phyloP scores from a whole-genome alignment of 2,888 invertebrate species.

The Acrobeloides nanus region DNA sequence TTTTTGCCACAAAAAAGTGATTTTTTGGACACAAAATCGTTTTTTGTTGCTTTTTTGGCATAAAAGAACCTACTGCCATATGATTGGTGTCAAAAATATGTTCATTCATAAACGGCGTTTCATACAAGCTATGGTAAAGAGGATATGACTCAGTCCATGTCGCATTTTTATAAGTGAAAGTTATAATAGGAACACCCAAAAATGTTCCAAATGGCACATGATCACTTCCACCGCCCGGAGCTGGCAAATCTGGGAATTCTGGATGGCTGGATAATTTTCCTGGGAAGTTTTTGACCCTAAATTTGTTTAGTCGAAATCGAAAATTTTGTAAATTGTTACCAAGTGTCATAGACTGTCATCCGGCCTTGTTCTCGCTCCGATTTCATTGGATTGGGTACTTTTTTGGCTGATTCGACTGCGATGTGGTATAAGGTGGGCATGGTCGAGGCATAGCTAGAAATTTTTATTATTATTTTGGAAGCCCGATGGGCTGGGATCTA shows the following conservation, averaged over 20 bases:
- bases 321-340: slow-evolving; percentile 20
- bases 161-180: slow-evolving; percentile 56
- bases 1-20: too few species aligned
- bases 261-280: slow-evolving; percentile 7
- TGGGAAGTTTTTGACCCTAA: neutral
- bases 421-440: slow-evolving; percentile 54
- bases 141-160: slow-evolving; percentile 32
- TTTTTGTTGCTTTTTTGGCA: too few species aligned
- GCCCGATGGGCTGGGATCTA: neutral
- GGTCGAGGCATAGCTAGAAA: slow-evolving; percentile 34
- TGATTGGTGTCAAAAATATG: slow-evolving; percentile 44
- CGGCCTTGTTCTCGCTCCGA: slow-evolving; percentile 27
- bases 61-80: slow-evolving; percentile 32
- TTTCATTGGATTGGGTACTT: slow-evolving; percentile 39
- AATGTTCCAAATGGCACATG: slow-evolving; percentile 56
- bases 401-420: slow-evolving; percentile 54
- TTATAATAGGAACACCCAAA: slow-evolving; percentile 57
- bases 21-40: too few species aligned
- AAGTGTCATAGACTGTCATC: slow-evolving; percentile 45
- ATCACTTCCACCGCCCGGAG: slow-evolving; percentile 56
- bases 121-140: slow-evolving; percentile 51
- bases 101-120: slow-evolving; percentile 49
- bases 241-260: slow-evolving; percentile 20
- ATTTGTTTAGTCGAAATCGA: neutral
- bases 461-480: too few species aligned